These are phyloP conservation scores for Manis pentadactyla DNA, from an alignment of 2,797 vertebrate genomes.

Conservation along the genomic window DNA sequence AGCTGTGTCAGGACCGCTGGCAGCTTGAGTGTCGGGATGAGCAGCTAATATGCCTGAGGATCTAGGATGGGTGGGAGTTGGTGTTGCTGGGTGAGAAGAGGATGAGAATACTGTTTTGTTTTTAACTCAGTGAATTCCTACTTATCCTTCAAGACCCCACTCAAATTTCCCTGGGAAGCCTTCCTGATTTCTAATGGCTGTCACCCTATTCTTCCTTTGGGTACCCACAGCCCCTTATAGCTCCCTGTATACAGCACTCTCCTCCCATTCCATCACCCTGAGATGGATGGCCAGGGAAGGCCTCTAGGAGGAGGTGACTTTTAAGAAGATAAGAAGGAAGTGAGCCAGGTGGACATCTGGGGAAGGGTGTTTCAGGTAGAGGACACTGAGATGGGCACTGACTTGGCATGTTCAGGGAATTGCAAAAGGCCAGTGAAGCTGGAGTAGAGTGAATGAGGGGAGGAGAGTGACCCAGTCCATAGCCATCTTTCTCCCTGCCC, in stretches of 20 bases:
- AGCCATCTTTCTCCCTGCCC: background rate
- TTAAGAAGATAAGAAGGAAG: background rate
- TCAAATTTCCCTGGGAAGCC: background rate
- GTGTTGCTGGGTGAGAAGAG: background rate
- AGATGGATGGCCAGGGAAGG: background rate
- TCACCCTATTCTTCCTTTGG: background rate
- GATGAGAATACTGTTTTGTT: background rate
- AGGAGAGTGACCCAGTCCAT: background rate
- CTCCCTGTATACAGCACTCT: background rate
- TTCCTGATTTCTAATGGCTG: background rate
- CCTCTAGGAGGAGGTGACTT: background rate
- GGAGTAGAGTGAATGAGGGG: background rate
- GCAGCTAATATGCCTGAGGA: background rate
- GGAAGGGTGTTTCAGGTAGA: background rate
- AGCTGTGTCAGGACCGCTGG: background rate
- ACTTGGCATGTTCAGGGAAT: background rate
- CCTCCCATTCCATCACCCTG: background rate
- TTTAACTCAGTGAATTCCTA: background rate
- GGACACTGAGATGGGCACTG: background rate
- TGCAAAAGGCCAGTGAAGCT: background rate
- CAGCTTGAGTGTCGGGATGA: background rate
- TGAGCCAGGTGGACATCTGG: background rate
- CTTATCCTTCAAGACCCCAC: conserved; percentile 15
- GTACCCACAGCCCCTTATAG: background rate
- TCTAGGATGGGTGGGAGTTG: background rate